A percentile compares a stretch with the other conserved stretches of the same genome.
Conservation (phyloP, 2,797 vertebrate genomes). For the Arremon aurantiirostris region DNA sequence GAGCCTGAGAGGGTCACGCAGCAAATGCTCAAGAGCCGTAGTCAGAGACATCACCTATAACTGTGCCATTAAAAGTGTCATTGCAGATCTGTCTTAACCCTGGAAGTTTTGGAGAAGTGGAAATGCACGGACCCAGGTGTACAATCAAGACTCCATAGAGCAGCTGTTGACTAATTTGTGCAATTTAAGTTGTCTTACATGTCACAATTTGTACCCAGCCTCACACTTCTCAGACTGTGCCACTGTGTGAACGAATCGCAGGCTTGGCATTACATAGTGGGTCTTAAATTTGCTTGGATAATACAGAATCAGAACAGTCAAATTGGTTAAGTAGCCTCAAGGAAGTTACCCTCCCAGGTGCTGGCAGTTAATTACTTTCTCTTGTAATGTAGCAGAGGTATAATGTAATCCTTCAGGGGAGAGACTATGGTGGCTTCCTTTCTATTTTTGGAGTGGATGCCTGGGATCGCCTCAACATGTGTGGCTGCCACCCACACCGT, state of each 20-base stretch:
- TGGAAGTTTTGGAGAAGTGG: slow-evolving; percentile 11
- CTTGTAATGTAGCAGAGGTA: background rate
- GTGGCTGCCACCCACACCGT: slow-evolving; percentile 12
- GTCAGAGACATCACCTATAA: background rate
- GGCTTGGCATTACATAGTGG: background rate
- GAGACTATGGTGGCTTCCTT: background rate
- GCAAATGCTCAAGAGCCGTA: background rate
- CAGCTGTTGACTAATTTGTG: slow-evolving; percentile 53
- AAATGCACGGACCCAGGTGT: slow-evolving; percentile 21
- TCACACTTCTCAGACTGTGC: background rate
- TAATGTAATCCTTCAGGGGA: background rate
- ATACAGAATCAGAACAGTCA: background rate
- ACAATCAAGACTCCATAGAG: slow-evolving; percentile 45
- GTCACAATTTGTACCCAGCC: background rate
- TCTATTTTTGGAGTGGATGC: background rate
- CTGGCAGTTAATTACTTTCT: slow-evolving; percentile 2
- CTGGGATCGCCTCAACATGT: background rate
- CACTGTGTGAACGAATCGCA: background rate
- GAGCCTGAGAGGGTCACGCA: background rate
- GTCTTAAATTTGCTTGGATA: background rate
- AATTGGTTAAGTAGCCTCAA: background rate
- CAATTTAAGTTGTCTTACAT: slow-evolving; percentile 40
- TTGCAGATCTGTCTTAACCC: background rate
- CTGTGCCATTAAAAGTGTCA: background rate
- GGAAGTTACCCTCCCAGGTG: slow-evolving; percentile 7